Evolutionary conservation across 2,888 invertebrate species (phyloP), one percentile per base, ranked within the genome.

Genomic region (Cordilura impudica): DNA sequence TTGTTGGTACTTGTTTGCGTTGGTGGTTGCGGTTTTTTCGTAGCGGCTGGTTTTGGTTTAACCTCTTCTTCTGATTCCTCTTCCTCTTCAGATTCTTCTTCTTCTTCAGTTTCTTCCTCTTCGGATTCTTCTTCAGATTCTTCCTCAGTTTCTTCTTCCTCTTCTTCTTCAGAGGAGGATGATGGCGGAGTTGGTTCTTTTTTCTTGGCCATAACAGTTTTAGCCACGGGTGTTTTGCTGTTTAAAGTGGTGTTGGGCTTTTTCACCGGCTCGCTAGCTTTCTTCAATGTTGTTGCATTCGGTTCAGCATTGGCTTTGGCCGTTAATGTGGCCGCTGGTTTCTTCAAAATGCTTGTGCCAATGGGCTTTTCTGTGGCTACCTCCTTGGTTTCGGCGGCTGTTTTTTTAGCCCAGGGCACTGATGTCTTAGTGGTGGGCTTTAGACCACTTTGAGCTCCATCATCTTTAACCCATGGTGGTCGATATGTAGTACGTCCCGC

Each of bases 401-500:
- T 84, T 73, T 86, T 84, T 74, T 88, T 89, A 1, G 91, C 89
- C 92, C 92, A 92, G 35, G 92, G 92, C 39, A 91, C 91, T 10
- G 91, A 84, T 1, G 93, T 85, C 79, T 84, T 84, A 0, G 78
- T 75, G 3, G 82, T 82, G 18, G 84, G 79, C 45, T 84, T 84
- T 10, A 82, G 63, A 5, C 79, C 76, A 76, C 91, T 87, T 90
- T 90, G 8, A 91, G 91, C 82, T 21, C 83, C 87, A 81, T 88
- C 88, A 12, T 87, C 93, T 86, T 93, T 94, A 54, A 94, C 93
- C 93, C 94, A 94, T 71, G 94, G 94, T 51, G 94, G 93, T 71
- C 94, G 91, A 87, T 93, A 93, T 67, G 93, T 92, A 73, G 93
- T 92, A 77, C 93, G 91, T n/a, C 84, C 85, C 10, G 82, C 74